A percentile compares a stretch with the other conserved stretches of the same genome.
phyloP scores from a whole-genome alignment of 2,797 vertebrate genomes.

The Lophotriccus pileatus region DNA sequence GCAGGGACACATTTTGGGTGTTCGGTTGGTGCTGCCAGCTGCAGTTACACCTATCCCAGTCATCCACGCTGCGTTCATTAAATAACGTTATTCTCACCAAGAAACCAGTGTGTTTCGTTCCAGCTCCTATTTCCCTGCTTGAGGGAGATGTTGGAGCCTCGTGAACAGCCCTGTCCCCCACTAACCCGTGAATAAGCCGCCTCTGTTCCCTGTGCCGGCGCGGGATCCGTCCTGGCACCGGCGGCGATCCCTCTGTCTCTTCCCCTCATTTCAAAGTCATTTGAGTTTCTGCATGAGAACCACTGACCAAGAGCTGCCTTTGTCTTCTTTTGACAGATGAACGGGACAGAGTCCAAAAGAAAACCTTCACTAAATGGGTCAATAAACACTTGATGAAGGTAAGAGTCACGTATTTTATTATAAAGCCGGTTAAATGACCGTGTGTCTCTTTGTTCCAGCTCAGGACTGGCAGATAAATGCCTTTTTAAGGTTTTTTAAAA shows the following conservation, averaged over 20 bases:
- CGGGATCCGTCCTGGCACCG: background rate
- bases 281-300: slow-evolving; percentile 31
- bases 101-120: accelerated
- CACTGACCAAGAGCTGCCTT: slow-evolving; percentile 41
- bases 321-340: slow-evolving; percentile 85
- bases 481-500: background rate
- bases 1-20: background rate
- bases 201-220: background rate
- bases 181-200: background rate
- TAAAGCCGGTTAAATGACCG: accelerated
- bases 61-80: accelerated
- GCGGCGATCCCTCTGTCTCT: background rate
- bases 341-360: slow-evolving; percentile 97
- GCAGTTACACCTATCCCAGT: accelerated
- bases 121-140: background rate
- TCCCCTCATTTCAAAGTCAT: slow-evolving; percentile 28
- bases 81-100: accelerated
- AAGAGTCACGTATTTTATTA: background rate
- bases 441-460: background rate
- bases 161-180: accelerated
- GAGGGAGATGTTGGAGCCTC: accelerated
- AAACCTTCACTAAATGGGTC: slow-evolving; percentile 99
- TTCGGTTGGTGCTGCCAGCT: background rate
- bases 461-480: background rate
- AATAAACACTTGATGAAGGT: slow-evolving; percentile 99